Evolutionary conservation across 2,888 invertebrate species (phyloP).

Genomic region (Nymphalis urticae): DNA sequence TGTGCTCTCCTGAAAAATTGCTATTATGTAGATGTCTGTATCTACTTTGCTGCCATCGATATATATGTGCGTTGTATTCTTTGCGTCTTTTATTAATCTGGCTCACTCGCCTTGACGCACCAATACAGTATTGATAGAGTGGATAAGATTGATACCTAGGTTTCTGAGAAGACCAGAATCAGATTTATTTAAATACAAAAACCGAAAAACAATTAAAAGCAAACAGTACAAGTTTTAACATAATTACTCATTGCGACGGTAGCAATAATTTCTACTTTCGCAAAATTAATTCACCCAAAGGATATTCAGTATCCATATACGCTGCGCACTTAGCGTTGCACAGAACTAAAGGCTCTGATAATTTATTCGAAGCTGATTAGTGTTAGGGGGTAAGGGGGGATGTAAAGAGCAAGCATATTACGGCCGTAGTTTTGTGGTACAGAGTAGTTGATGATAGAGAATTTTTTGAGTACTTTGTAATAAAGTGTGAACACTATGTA

Average conservation of each 20-base stretch:
- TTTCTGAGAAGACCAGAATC: too few relatives aligned
- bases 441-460: constrained; percentile 36
- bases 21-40: too few relatives aligned
- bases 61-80: too few relatives aligned
- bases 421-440: constrained; percentile 38
- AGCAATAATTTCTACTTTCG: constrained; percentile 3
- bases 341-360: constrained; percentile 42
- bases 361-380: constrained; percentile 50
- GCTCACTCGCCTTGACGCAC: too few relatives aligned
- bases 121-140: too few relatives aligned
- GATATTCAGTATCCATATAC: constrained; percentile 5
- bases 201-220: not conserved
- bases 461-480: not conserved
- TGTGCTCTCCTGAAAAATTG: too few relatives aligned
- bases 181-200: too few relatives aligned
- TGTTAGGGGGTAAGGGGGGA: constrained; percentile 39
- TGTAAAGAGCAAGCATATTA: constrained; percentile 41
- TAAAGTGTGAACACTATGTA: too few relatives aligned
- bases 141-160: too few relatives aligned
- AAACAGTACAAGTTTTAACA: not conserved
- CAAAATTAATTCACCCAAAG: constrained; percentile 15
- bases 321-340: constrained; percentile 31
- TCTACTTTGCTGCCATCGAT: too few relatives aligned
- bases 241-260: not conserved
- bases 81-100: too few relatives aligned